phyloP scores from a whole-genome alignment of 1,140 invertebrate genomes.

The Papilio dardanus region DNA sequence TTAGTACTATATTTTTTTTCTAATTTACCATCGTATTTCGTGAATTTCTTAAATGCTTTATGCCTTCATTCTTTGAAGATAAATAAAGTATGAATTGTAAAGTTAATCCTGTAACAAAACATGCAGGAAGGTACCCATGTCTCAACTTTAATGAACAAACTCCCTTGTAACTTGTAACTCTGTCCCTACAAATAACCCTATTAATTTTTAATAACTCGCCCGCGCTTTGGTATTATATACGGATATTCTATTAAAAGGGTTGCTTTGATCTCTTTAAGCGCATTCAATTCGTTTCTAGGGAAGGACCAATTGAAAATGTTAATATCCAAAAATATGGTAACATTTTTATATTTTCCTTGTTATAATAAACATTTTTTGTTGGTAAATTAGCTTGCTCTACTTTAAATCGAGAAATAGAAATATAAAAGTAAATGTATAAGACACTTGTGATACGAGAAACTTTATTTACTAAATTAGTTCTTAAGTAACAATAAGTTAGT shows the following conservation, averaged over 20 bases:
- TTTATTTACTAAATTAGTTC: too few species aligned
- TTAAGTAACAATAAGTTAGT: too few species aligned
- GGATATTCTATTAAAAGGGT: conserved; percentile 6
- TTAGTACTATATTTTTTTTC: too few species aligned
- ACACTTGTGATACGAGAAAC: too few species aligned
- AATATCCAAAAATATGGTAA: not conserved
- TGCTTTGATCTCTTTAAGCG: conserved; percentile 14
- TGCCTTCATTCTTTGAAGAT: too few species aligned
- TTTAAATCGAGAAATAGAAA: not conserved
- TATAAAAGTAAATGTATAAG: too few species aligned
- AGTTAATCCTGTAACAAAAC: not conserved
- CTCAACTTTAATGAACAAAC: not conserved
- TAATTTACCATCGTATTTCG: too few species aligned
- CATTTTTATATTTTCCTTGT: not conserved
- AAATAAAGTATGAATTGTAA: not conserved
- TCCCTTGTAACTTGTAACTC: not conserved
- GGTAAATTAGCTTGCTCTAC: not conserved
- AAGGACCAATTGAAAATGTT: conserved; percentile 10
- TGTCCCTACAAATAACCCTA: conserved; percentile 10
- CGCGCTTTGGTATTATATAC: conserved; percentile 1
- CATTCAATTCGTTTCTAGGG: not conserved
- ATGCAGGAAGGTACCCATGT: not conserved
- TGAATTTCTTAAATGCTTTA: too few species aligned
- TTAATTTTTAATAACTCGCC: conserved; percentile 19
- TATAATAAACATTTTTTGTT: not conserved